These are phyloP conservation scores for Todus mexicanus DNA, from an alignment of 2,797 vertebrate species.

Conservation along the genomic window DNA sequence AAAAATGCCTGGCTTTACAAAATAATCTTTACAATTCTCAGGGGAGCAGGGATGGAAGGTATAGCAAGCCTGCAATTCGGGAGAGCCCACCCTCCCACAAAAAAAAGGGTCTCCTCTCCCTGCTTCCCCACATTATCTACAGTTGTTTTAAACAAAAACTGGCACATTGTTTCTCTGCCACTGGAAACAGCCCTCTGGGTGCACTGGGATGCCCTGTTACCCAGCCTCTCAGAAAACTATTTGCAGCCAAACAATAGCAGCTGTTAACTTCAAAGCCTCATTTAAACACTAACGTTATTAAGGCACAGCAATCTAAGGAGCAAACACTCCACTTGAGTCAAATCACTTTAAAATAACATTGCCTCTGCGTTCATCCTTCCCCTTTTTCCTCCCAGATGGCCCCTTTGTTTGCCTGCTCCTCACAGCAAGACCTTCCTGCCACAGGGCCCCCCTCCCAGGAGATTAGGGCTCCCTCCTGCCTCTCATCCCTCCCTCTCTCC, in stretches of 20 bases:
- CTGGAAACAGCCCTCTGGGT: neutral
- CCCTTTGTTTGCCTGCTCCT: constrained; percentile 41
- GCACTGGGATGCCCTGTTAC: neutral
- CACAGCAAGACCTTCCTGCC: constrained; percentile 40
- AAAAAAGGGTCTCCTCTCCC: neutral
- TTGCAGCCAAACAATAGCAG: constrained; percentile 44
- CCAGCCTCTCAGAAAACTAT: constrained; percentile 21
- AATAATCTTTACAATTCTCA: neutral
- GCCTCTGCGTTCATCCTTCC: constrained; percentile 1
- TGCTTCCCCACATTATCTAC: neutral
- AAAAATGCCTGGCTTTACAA: neutral
- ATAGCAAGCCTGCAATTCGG: neutral
- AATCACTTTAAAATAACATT: constrained; percentile 41
- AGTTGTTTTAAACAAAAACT: neutral
- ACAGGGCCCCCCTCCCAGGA: neutral
- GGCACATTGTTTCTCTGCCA: neutral
- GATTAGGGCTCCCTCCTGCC: neutral
- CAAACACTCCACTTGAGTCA: constrained; percentile 21
- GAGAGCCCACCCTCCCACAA: neutral
- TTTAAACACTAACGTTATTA: constrained; percentile 21
- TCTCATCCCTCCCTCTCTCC: neutral
- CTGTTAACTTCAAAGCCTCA: constrained; percentile 43
- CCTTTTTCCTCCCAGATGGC: constrained; percentile 42
- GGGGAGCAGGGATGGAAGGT: rapidly evolving
- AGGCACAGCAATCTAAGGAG: constrained; percentile 25